These are phyloP conservation scores for Limonius californicus DNA, from an alignment of 1,140 invertebrate species.

Conservation along the genomic window DNA sequence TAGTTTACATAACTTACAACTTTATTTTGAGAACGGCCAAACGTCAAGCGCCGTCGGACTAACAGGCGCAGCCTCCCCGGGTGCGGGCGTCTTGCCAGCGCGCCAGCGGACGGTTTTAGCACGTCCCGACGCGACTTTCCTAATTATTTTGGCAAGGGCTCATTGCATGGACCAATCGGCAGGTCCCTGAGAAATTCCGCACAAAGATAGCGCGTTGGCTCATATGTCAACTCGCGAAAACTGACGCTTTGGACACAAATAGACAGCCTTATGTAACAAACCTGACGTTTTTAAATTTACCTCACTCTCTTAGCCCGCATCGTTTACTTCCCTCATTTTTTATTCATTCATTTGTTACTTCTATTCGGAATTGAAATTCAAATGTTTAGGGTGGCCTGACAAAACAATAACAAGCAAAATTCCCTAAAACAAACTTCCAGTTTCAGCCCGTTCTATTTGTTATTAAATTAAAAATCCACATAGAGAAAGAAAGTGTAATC, in stretches of 20 bases:
- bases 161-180: constrained; percentile 40
- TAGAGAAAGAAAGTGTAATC: background rate
- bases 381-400: no score
- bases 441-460: background rate
- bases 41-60: background rate
- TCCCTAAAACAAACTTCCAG: background rate
- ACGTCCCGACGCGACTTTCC: constrained; percentile 56
- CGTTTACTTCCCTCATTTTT: no score
- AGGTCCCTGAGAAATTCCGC: constrained; percentile 9
- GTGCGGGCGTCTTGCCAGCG: constrained; percentile 54
- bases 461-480: background rate
- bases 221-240: constrained; percentile 9
- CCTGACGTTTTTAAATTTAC: no score
- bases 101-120: constrained; percentile 69
- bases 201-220: constrained; percentile 19
- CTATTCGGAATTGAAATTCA: no score
- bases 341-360: no score
- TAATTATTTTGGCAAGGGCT: constrained; percentile 71
- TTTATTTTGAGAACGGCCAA: background rate
- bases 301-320: no score
- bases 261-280: constrained; percentile 17
- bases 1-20: constrained; percentile 8
- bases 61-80: constrained; percentile 24
- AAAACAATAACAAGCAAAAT: no score
- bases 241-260: background rate